A percentile compares a stretch with the other conserved stretches of the same genome.
These are phyloP conservation scores for Coregonus suidteri DNA, from an alignment of 2,797 vertebrate genomes.

Conservation along the genomic window DNA sequence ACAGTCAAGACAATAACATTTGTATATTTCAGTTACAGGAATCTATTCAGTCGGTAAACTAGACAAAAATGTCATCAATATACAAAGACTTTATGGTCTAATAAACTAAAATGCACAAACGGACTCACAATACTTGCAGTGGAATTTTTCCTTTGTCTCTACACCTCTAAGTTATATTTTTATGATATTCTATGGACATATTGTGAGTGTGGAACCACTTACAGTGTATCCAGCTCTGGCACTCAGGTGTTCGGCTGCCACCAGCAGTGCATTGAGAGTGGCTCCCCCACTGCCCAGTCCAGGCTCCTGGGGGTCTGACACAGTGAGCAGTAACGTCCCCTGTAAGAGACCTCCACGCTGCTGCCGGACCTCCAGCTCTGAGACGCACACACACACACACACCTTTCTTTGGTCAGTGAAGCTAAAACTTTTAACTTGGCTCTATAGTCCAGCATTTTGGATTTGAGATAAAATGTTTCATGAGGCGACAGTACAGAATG, in stretches of 20 bases:
- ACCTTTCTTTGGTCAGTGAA: too few relatives aligned
- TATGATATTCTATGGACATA: not conserved
- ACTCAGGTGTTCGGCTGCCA: slow-evolving; percentile 92
- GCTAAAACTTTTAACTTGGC: too few relatives aligned
- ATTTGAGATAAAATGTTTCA: too few relatives aligned
- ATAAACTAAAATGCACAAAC: not conserved
- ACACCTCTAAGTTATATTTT: not conserved
- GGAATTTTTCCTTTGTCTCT: not conserved
- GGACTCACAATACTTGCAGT: not conserved
- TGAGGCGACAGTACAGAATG: too few relatives aligned
- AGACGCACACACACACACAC: not conserved
- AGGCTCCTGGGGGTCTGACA: slow-evolving; percentile 81
- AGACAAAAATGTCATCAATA: not conserved
- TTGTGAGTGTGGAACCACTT: slow-evolving; percentile 46
- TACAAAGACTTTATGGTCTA: not conserved
- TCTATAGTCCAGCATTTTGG: too few relatives aligned
- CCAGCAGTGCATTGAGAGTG: slow-evolving; percentile 90
- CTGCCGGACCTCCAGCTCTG: slow-evolving; percentile 87
- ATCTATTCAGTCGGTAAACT: not conserved
- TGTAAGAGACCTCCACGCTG: slow-evolving; percentile 73
- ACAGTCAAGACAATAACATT: too few relatives aligned
- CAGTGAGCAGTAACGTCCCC: slow-evolving; percentile 78
- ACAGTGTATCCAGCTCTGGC: slow-evolving; percentile 84
- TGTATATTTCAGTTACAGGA: not conserved
- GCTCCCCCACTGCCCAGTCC: slow-evolving; percentile 89